These are phyloP conservation scores for Silurus lanzhouensis DNA, from an alignment of 2,797 vertebrate species.

Conservation along the genomic window DNA sequence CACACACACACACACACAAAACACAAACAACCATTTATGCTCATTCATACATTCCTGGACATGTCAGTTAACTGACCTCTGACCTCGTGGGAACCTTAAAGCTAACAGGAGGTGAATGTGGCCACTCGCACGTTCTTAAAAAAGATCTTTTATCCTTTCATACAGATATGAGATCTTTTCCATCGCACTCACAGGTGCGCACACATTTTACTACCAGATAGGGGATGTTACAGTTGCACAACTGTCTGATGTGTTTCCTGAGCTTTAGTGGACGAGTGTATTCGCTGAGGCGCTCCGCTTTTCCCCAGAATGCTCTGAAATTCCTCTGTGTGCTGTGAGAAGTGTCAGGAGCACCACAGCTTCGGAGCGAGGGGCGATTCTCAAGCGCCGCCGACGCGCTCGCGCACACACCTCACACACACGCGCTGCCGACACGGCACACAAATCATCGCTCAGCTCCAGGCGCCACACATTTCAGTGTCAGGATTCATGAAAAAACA, in stretches of 20 bases:
- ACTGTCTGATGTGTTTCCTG: slow-evolving; percentile 24
- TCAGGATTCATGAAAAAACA: background rate
- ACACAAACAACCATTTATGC: background rate
- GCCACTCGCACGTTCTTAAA: background rate
- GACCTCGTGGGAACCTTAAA: background rate
- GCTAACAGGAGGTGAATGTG: background rate
- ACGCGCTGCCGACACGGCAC: background rate
- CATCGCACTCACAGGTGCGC: background rate
- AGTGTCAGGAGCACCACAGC: slow-evolving; percentile 66
- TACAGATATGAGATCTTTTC: slow-evolving; percentile 17
- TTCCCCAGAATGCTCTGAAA: slow-evolving; percentile 53
- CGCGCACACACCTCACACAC: slow-evolving; percentile 45
- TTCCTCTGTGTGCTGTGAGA: slow-evolving; percentile 66
- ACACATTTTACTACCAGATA: slow-evolving; percentile 1
- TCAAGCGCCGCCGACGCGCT: slow-evolving; percentile 27
- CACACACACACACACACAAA: background rate
- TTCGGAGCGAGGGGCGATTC: slow-evolving; percentile 40
- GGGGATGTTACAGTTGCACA: background rate
- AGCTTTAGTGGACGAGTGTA: background rate
- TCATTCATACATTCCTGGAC: background rate
- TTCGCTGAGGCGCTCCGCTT: background rate
- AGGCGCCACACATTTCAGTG: background rate
- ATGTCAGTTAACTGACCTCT: background rate
- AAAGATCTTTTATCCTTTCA: slow-evolving; percentile 6
- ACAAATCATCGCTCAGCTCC: background rate